Evolutionary conservation across 2,797 vertebrate genomes (phyloP).

Genomic region (Malacoraja senta): DNA sequence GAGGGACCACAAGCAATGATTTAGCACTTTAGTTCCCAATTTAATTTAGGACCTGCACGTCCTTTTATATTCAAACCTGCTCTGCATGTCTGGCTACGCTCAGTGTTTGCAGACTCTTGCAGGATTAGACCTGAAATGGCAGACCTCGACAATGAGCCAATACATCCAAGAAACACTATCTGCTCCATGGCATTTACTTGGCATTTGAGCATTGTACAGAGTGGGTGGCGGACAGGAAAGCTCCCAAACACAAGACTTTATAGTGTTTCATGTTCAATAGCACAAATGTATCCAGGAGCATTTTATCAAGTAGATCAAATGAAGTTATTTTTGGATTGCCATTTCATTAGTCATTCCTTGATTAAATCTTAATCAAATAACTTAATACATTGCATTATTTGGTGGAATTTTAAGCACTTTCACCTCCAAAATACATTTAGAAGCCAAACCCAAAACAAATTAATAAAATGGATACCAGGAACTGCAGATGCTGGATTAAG

Average conservation of each 20-base stretch:
- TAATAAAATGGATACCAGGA: no score
- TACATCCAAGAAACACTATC: not conserved
- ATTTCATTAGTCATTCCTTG: not conserved
- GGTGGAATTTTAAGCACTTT: not conserved
- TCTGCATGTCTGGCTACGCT: not conserved
- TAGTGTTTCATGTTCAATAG: not conserved
- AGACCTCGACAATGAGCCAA: not conserved
- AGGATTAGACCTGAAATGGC: not conserved
- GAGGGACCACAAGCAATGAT: not conserved
- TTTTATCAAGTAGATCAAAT: not conserved
- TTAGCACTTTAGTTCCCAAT: not conserved
- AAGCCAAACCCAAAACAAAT: not conserved
- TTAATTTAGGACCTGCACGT: not conserved
- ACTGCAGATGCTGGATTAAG: no score
- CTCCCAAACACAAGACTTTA: not conserved
- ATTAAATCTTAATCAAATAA: conserved; percentile 5
- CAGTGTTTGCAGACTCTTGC: not conserved
- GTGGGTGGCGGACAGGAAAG: not conserved
- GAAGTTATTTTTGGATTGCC: not conserved
- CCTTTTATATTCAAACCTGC: not conserved
- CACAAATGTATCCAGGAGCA: not conserved
- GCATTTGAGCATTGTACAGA: not conserved
- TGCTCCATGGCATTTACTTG: not conserved
- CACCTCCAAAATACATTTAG: not conserved
- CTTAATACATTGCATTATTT: not conserved